Conservation (phyloP, 2,797 vertebrate species). For the Microhierax caerulescens region DNA sequence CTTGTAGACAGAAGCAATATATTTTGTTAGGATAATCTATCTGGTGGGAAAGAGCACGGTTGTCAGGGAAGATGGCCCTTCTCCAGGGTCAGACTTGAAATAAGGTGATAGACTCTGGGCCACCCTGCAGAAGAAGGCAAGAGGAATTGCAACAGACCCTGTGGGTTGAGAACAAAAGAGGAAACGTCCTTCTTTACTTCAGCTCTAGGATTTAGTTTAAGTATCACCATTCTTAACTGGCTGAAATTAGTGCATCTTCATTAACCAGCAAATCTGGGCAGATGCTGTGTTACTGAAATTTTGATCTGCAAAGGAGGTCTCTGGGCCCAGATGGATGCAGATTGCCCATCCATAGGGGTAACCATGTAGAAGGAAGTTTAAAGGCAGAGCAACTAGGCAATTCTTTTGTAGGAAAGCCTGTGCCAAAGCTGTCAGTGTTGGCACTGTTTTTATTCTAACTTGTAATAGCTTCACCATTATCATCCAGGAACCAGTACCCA, state of each 20-base stretch:
- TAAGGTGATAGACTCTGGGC: rapidly evolving
- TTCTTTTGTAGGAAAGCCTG: not conserved
- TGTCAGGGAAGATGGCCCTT: not conserved
- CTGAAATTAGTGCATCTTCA: not conserved
- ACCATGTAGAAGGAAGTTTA: not conserved
- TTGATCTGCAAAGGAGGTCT: not conserved
- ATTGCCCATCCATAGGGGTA: not conserved
- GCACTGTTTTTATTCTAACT: not conserved
- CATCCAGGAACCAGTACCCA: not conserved
- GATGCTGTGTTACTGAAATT: not conserved
- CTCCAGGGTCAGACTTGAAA: not conserved
- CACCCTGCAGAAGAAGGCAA: not conserved
- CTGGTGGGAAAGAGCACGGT: not conserved
- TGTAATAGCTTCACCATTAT: not conserved
- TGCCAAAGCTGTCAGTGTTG: not conserved
- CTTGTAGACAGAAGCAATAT: not conserved
- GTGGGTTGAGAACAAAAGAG: not conserved
- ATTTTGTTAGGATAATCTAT: not conserved
- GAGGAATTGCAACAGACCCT: not conserved
- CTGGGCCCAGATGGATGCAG: not conserved
- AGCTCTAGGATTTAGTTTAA: not conserved
- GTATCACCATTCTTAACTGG: not conserved
- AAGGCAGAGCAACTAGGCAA: not conserved
- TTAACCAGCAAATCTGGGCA: not conserved
- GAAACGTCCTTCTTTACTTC: not conserved